Conservation (phyloP, 2,797 vertebrate species). For the Sebastes hubbsi region DNA sequence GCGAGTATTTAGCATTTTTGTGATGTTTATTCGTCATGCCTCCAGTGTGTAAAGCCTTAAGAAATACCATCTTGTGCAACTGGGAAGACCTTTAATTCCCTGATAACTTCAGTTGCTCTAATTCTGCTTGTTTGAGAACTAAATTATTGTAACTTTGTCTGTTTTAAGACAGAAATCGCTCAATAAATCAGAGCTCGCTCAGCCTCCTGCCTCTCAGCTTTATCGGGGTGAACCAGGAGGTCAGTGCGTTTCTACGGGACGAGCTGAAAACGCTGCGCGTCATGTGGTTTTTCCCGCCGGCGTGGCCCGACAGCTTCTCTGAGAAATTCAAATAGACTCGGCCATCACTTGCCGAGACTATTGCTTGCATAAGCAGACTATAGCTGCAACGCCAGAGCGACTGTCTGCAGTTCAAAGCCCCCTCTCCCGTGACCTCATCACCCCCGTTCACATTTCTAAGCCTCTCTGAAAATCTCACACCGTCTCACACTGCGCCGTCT, state of each 20-base stretch:
- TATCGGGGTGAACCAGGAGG: background rate
- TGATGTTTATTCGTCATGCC: too few species aligned
- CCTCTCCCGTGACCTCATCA: constrained; percentile 34
- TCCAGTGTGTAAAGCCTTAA: background rate
- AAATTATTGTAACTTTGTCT: background rate
- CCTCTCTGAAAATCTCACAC: constrained; percentile 34
- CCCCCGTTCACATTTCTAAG: constrained; percentile 33
- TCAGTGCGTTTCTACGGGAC: background rate
- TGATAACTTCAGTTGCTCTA: background rate
- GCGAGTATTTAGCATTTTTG: too few species aligned
- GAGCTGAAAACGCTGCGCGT: background rate
- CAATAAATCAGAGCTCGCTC: background rate
- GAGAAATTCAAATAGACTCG: constrained; percentile 36
- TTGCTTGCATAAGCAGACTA: constrained; percentile 37
- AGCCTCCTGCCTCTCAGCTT: background rate
- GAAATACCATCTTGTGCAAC: background rate
- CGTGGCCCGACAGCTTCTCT: background rate
- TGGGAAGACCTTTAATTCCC: background rate
- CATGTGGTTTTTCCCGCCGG: constrained; percentile 1
- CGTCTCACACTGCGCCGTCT: background rate
- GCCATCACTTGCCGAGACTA: constrained; percentile 26
- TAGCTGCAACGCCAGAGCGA: constrained; percentile 8
- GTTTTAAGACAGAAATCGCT: background rate
- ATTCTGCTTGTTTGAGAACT: background rate
- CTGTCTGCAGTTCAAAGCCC: constrained; percentile 39